These are phyloP conservation scores for Rugalucina vietnamica DNA, from an alignment of 2,888 invertebrate species.

Conservation along the genomic window DNA sequence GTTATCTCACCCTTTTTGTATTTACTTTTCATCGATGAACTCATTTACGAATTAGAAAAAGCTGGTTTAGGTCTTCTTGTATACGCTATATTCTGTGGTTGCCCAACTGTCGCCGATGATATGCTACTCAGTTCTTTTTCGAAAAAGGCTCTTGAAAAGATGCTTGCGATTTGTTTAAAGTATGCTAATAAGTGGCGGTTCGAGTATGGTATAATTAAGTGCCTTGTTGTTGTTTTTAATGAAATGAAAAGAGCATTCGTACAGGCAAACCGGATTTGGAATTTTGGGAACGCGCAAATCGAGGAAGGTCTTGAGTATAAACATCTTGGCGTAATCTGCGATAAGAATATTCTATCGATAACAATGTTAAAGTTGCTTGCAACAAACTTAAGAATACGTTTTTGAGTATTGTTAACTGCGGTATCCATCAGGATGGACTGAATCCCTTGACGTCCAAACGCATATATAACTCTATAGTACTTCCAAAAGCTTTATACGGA, in stretches of 20 bases:
- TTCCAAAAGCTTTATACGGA: too few species aligned
- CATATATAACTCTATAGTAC: too few species aligned
- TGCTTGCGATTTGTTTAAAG: slow-evolving; percentile 1
- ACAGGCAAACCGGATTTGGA: too few species aligned
- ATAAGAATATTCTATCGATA: too few species aligned
- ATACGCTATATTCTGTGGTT: neutral
- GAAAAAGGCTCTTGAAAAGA: neutral
- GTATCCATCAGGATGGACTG: too few species aligned
- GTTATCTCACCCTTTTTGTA: slow-evolving; percentile 19
- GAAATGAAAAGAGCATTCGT: neutral
- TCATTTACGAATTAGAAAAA: neutral
- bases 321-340: too few species aligned
- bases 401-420: too few species aligned
- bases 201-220: neutral
- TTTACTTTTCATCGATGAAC: slow-evolving; percentile 7
- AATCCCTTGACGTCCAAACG: too few species aligned
- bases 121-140: slow-evolving; percentile 15
- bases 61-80: slow-evolving; percentile 8
- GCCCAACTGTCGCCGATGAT: slow-evolving; percentile 29
- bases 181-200: slow-evolving; percentile 3
- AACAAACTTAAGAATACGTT: too few species aligned
- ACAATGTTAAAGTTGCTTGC: too few species aligned
- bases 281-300: too few species aligned
- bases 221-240: slow-evolving; percentile 8
- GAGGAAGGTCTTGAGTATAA: too few species aligned